These are phyloP conservation scores for Pristionchus japonicus DNA, from an alignment of 2,888 invertebrate species.

Conservation along the genomic window DNA sequence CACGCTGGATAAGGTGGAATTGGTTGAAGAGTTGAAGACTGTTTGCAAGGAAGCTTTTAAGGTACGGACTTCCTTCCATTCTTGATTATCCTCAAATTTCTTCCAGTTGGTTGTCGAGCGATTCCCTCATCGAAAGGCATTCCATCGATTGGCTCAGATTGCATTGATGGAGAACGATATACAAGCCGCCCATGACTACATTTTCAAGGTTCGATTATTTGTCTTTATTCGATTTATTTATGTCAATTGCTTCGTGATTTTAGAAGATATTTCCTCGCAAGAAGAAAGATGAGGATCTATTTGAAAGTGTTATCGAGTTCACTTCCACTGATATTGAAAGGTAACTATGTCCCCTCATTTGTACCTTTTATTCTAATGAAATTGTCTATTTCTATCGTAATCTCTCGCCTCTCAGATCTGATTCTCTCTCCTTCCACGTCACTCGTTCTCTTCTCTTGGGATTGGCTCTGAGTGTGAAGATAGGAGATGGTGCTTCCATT, in stretches of 20 bases:
- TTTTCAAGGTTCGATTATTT: conserved; percentile 12
- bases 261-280: conserved; percentile 53
- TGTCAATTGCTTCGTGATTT: too few relatives aligned
- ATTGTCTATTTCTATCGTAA: neutral
- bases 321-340: conserved; percentile 55
- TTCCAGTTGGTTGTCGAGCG: conserved; percentile 55
- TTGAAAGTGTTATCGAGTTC: conserved; percentile 57
- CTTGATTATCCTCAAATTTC: neutral
- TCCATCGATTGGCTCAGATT: conserved; percentile 60
- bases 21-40: conserved; percentile 54
- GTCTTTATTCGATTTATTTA: neutral
- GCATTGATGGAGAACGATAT: conserved; percentile 48
- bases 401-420: too few relatives aligned
- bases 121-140: conserved; percentile 62
- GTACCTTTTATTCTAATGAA: conserved; percentile 10
- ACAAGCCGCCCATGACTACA: neutral
- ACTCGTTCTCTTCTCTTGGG: conserved; percentile 53
- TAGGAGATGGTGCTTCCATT: conserved; percentile 52
- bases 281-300: conserved; percentile 58
- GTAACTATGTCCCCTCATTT: too few relatives aligned
- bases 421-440: conserved; percentile 53
- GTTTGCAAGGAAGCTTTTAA: conserved; percentile 56
- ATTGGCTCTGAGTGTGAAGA: conserved; percentile 42
- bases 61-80: conserved; percentile 9
- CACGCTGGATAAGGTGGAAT: conserved; percentile 40